Conservation (phyloP, 2,888 invertebrate species). For the Ectemnius lituratus region DNA sequence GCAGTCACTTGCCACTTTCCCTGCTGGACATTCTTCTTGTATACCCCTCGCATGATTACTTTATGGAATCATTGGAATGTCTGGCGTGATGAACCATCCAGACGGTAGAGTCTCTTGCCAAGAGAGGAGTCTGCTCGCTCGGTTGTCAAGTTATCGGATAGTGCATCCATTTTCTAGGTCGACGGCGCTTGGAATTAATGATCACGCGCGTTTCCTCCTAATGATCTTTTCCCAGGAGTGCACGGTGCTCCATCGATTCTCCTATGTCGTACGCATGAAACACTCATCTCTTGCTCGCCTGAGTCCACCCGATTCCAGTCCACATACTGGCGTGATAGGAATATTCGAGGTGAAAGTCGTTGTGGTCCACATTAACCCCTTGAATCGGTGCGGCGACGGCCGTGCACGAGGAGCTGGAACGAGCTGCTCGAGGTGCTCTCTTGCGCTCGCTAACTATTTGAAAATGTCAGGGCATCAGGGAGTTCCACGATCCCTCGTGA, state of each 20-base stretch:
- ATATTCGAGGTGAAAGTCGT: slow-evolving; percentile 24
- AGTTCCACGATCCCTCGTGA: slow-evolving; percentile 30
- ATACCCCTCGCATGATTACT: too few species aligned
- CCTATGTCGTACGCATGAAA: not conserved
- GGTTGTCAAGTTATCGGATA: not conserved
- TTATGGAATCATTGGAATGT: too few species aligned
- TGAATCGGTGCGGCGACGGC: slow-evolving; percentile 9
- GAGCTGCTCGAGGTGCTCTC: slow-evolving; percentile 24
- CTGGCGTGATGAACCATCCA: too few species aligned
- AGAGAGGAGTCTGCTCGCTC: not conserved
- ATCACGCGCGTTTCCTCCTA: too few species aligned
- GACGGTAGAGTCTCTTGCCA: too few species aligned
- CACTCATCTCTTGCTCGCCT: slow-evolving; percentile 4
- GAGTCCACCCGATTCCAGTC: slow-evolving; percentile 9
- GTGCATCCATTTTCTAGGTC: not conserved
- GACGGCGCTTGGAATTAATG: too few species aligned
- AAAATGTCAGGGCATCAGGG: slow-evolving; percentile 36
- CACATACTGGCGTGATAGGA: not conserved
- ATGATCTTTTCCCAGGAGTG: slow-evolving; percentile 8
- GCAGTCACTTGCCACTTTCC: slow-evolving; percentile 21
- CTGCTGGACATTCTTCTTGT: not conserved
- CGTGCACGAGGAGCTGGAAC: slow-evolving; percentile 19
- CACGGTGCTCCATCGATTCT: not conserved
- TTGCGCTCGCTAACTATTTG: slow-evolving; percentile 31
- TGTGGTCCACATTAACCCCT: slow-evolving; percentile 15